A percentile compares a stretch with the other conserved stretches of the same genome.
Evolutionary conservation across 1,140 invertebrate species (phyloP).

Genomic region (Chionoecetes opilio): DNA sequence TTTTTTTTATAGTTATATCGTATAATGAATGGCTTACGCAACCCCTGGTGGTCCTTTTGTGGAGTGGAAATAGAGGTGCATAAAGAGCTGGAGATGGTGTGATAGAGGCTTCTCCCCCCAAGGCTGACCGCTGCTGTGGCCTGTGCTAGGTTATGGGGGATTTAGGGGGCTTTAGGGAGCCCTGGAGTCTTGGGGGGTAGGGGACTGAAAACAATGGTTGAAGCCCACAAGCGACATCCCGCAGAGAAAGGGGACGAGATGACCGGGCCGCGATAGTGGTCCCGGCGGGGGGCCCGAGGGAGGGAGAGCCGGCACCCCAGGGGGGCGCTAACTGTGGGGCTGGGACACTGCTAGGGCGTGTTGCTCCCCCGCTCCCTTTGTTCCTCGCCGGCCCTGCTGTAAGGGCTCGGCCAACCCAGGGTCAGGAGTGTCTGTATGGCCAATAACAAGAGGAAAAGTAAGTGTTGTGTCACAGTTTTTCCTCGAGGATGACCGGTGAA

Average conservation of each 20-base stretch:
- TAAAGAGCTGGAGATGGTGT: constrained; percentile 32
- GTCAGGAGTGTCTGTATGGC: not conserved
- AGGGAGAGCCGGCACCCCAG: not conserved
- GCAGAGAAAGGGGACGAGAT: constrained; percentile 14
- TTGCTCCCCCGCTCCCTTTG: not conserved
- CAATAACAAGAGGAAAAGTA: not conserved
- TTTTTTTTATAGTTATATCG: not conserved
- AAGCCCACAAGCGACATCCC: constrained; percentile 24
- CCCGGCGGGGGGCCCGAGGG: not conserved
- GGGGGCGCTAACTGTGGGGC: not conserved
- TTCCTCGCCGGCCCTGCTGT: not conserved
- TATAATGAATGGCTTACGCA: not conserved
- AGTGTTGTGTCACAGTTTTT: not conserved
- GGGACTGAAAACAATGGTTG: not conserved
- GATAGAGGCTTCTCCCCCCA: not conserved
- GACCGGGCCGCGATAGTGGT: constrained; percentile 23
- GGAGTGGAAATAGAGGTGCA: constrained; percentile 10
- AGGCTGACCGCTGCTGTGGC: not conserved
- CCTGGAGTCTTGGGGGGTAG: not conserved
- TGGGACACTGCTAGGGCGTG: not conserved
- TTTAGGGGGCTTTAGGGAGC: not conserved
- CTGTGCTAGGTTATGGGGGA: constrained; percentile 15
- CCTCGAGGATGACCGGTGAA: not conserved
- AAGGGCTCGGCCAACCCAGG: not conserved
- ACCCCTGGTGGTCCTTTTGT: not conserved